Conservation (phyloP, 53 echinoderm and acorn worm genomes). For the Pentamera pediparva region DNA sequence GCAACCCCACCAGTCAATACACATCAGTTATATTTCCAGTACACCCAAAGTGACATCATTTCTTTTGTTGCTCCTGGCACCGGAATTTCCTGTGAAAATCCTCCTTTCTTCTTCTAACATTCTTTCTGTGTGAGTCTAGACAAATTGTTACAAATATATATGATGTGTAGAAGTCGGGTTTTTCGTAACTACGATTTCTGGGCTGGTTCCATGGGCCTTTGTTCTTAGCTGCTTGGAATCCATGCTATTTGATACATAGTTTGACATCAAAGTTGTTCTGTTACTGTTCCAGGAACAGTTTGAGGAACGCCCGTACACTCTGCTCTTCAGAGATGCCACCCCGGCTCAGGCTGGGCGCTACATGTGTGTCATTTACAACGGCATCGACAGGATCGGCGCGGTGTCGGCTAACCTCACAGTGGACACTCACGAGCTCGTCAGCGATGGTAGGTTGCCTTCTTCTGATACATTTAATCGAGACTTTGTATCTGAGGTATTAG, state of each 20-base stretch:
- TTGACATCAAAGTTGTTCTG: not conserved
- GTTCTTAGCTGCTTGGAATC: not conserved
- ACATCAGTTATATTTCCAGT: too few species aligned
- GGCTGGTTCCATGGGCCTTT: too few species aligned
- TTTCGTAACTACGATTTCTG: not conserved
- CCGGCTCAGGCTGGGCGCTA: slow-evolving; percentile 48
- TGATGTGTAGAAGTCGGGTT: not conserved
- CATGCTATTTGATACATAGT: not conserved
- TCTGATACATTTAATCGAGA: not conserved
- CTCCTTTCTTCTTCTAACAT: too few species aligned
- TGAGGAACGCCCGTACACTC: not conserved
- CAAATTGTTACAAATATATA: not conserved
- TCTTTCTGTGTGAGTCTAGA: too few species aligned
- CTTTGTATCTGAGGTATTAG: not conserved
- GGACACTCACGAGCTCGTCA: slow-evolving; percentile 14
- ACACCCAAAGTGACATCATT: too few species aligned
- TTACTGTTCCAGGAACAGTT: not conserved
- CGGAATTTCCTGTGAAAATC: too few species aligned
- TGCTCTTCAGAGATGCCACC: slow-evolving; percentile 28
- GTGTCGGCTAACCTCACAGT: slow-evolving; percentile 49
- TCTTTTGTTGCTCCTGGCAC: too few species aligned
- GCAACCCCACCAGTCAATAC: too few species aligned
- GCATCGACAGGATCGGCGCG: slow-evolving; percentile 15
- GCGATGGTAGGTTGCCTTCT: slow-evolving; percentile 66
- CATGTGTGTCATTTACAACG: slow-evolving; percentile 41